phyloP scores from a whole-genome alignment of 1,140 invertebrate species.

The Hypsibius dujardini region DNA sequence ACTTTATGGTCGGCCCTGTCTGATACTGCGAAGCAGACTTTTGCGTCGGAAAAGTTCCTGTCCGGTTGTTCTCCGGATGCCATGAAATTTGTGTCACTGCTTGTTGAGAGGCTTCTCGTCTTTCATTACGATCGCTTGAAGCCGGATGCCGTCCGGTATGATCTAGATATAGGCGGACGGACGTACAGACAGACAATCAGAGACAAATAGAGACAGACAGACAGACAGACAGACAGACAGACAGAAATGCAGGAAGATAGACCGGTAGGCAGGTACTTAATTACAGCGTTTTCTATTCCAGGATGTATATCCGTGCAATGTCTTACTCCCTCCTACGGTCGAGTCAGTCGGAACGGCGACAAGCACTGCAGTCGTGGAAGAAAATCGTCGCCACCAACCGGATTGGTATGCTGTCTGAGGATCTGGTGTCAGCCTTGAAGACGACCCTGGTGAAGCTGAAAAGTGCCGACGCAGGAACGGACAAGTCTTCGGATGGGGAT shows the following conservation, averaged over 20 bases:
- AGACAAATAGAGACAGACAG: too few species aligned
- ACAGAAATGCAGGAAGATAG: not conserved
- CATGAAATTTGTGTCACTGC: slow-evolving; percentile 34
- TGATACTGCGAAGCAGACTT: too few species aligned
- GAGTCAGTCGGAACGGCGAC: not conserved
- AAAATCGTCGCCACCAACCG: not conserved
- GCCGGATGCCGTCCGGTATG: not conserved
- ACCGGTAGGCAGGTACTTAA: not conserved
- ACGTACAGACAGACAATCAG: too few species aligned
- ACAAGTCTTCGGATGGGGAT: slow-evolving; percentile 1
- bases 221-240: too few species aligned
- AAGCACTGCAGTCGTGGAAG: not conserved
- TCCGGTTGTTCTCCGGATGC: slow-evolving; percentile 26
- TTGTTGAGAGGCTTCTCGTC: slow-evolving; percentile 45
- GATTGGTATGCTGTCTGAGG: not conserved
- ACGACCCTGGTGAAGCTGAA: not conserved
- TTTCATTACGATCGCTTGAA: slow-evolving; percentile 38
- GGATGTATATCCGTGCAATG: not conserved
- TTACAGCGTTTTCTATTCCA: not conserved
- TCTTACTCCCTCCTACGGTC: not conserved
- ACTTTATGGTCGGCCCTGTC: too few species aligned
- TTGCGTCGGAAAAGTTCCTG: slow-evolving; percentile 43
- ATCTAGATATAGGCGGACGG: not conserved
- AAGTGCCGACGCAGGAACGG: not conserved
- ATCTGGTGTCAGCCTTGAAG: not conserved